These are phyloP conservation scores for Orthonyx spaldingii DNA, from an alignment of 2,113 vertebrate species.

Conservation along the genomic window DNA sequence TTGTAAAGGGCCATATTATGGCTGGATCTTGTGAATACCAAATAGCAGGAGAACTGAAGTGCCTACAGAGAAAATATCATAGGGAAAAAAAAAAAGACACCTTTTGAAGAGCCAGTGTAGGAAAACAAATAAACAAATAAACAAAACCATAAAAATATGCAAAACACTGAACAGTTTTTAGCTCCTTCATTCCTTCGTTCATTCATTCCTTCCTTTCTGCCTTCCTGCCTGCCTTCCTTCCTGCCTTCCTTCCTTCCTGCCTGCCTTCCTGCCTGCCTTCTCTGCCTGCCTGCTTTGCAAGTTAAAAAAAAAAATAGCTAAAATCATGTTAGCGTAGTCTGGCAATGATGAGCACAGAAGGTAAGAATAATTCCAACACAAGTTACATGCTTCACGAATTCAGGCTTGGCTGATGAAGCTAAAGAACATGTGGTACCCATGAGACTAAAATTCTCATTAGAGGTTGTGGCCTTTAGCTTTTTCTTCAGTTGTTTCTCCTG, in stretches of 20 bases:
- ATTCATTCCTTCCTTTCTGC: neutral
- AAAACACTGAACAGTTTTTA: neutral
- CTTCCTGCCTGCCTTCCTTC: fast-evolving
- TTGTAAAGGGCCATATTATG: neutral
- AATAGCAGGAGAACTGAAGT: neutral
- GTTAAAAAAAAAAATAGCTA: neutral
- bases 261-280: fast-evolving
- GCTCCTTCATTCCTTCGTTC: neutral
- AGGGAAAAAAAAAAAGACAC: neutral
- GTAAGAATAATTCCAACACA: neutral
- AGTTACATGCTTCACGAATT: neutral
- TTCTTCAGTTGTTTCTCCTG: neutral
- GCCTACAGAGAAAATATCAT: neutral
- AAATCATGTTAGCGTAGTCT: neutral
- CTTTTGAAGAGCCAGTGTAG: neutral
- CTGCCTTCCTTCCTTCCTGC: no score
- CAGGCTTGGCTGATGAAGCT: neutral
- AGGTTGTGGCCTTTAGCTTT: neutral
- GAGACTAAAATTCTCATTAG: neutral
- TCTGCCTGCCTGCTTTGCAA: no score
- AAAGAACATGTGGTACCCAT: neutral
- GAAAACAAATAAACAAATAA: neutral
- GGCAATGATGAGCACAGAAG: neutral
- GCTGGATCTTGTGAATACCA: neutral
- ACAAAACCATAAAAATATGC: neutral